phyloP scores from a whole-genome alignment of 2,113 vertebrate genomes.

The Pavo muticus region DNA sequence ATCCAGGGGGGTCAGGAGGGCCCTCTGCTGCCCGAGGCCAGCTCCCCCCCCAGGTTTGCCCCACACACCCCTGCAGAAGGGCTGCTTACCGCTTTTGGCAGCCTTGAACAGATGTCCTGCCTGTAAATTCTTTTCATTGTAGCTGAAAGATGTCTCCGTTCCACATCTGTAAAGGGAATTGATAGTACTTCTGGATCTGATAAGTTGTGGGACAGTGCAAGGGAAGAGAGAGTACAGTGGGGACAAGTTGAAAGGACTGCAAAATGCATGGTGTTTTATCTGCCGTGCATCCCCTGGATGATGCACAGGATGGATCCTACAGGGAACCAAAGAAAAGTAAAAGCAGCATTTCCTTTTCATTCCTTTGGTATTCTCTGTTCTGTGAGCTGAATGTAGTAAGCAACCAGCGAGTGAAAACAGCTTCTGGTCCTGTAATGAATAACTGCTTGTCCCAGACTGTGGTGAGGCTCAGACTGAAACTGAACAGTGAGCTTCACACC shows the following conservation, averaged over 20 bases:
- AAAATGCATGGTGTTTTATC: background rate
- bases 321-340: background rate
- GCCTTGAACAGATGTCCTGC: background rate
- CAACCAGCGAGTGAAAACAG: background rate
- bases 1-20: background rate
- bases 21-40: background rate
- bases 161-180: background rate
- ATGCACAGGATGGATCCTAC: background rate
- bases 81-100: background rate
- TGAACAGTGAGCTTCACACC: background rate
- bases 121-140: background rate
- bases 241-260: background rate
- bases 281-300: background rate
- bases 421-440: background rate
- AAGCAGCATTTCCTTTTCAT: background rate
- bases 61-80: fast-evolving
- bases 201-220: background rate
- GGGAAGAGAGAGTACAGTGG: fast-evolving
- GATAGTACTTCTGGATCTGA: background rate
- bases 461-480: background rate
- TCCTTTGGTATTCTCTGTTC: background rate
- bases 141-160: background rate
- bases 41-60: background rate
- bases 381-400: background rate
- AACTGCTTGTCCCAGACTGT: background rate